phyloP scores from a whole-genome alignment of 2,888 invertebrate species.

The Xylophagus ater region DNA sequence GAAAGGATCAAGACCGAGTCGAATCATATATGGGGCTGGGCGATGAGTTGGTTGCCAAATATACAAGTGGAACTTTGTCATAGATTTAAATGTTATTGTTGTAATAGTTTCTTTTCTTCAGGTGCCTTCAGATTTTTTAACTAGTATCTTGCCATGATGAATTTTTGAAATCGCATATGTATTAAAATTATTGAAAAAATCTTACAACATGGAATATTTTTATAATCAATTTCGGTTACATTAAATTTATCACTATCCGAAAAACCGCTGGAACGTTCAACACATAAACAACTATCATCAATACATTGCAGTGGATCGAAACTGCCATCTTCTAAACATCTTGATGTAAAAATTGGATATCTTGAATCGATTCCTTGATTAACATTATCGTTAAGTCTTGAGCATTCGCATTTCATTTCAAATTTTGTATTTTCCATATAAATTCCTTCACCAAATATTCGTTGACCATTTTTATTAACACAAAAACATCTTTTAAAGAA shows the following conservation, averaged over 20 bases:
- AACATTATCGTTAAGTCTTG: conserved; percentile 40
- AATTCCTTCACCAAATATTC: conserved; percentile 55
- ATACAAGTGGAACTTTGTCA: too few relatives aligned
- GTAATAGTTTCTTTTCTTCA: too few relatives aligned
- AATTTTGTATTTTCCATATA: conserved; percentile 37
- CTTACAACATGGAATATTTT: conserved; percentile 42
- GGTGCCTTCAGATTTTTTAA: too few relatives aligned
- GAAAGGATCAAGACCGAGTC: too few relatives aligned
- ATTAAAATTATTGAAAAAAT: not conserved
- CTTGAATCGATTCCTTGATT: too few relatives aligned
- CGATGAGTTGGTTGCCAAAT: too few relatives aligned
- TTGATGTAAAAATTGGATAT: conserved; percentile 39
- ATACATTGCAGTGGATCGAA: conserved; percentile 58
- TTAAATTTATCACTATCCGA: conserved; percentile 31
- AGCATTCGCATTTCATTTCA: conserved; percentile 52
- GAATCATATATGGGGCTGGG: too few relatives aligned
- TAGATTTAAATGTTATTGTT: too few relatives aligned
- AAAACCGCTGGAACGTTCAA: conserved; percentile 44
- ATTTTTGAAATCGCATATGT: too few relatives aligned
- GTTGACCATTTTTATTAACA: conserved; percentile 46
- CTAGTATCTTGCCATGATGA: too few relatives aligned
- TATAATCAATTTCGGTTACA: conserved; percentile 33
- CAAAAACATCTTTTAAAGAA: conserved; percentile 50
- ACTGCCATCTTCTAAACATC: conserved; percentile 55
- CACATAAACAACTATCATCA: conserved; percentile 49